Conservation (phyloP, 2,797 vertebrate genomes). For the Hippoglossus hippoglossus region DNA sequence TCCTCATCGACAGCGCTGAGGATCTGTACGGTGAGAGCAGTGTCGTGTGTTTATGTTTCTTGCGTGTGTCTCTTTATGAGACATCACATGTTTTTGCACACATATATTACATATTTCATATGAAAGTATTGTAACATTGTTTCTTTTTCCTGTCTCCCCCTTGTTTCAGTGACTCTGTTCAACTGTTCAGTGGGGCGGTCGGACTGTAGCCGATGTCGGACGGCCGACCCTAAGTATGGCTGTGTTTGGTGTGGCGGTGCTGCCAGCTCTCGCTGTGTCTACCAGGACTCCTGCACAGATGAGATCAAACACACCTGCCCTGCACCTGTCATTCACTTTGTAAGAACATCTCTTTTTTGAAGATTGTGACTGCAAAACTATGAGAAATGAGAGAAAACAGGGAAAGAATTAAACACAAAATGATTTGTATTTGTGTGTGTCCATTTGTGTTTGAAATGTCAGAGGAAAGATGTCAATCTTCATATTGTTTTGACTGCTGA, state of each 20-base stretch:
- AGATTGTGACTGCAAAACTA: neutral
- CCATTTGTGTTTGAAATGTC: neutral
- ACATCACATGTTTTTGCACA: neutral
- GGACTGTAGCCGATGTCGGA: constrained; percentile 96
- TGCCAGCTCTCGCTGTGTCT: constrained; percentile 86
- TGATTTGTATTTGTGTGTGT: neutral
- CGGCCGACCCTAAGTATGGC: constrained; percentile 88
- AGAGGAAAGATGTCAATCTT: neutral
- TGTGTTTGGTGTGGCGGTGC: constrained; percentile 93
- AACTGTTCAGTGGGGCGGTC: constrained; percentile 95
- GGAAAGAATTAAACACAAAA: neutral
- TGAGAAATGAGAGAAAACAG: neutral
- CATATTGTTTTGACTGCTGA: no score
- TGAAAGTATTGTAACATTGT: neutral
- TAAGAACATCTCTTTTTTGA: constrained; percentile 71
- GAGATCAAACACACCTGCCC: constrained; percentile 90
- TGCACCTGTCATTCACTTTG: constrained; percentile 92
- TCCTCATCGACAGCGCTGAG: constrained; percentile 91
- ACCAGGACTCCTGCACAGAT: constrained; percentile 86
- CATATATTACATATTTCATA: no score
- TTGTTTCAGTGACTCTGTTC: constrained; percentile 90
- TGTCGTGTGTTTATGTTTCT: neutral
- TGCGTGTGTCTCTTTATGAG: neutral
- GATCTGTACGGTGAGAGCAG: constrained; percentile 87
- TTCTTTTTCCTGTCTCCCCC: neutral